Percentiles rank a stretch among this genome's conserved stretches.
Conservation (phyloP, 1,140 invertebrate genomes). For the Drosophila bocqueti region DNA sequence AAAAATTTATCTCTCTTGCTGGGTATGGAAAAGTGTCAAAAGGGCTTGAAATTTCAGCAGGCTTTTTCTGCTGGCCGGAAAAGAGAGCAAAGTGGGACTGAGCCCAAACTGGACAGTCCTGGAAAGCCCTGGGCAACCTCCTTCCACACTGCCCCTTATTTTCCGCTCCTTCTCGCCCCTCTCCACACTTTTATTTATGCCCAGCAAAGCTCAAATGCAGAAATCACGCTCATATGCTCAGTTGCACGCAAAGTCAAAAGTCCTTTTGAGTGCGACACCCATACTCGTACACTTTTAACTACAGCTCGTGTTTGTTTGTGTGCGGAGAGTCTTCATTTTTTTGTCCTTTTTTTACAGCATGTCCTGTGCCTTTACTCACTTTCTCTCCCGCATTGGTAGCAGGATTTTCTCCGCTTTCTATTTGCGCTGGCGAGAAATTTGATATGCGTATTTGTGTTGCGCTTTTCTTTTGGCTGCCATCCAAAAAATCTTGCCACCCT, state of each 20-base stretch:
- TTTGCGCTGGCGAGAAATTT: slow-evolving; percentile 62
- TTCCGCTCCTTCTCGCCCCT: not conserved
- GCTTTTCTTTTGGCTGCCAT: slow-evolving; percentile 68
- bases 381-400: slow-evolving; percentile 32
- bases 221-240: slow-evolving; percentile 84
- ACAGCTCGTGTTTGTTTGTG: slow-evolving; percentile 17
- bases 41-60: slow-evolving; percentile 82
- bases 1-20: slow-evolving; percentile 8
- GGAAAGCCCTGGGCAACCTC: slow-evolving; percentile 8
- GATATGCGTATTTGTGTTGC: slow-evolving; percentile 81
- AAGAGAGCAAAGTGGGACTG: slow-evolving; percentile 21
- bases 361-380: slow-evolving; percentile 29
- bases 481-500: slow-evolving; percentile 43
- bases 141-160: not conserved
- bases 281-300: slow-evolving; percentile 36
- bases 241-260: slow-evolving; percentile 81
- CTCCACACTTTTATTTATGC: slow-evolving; percentile 53
- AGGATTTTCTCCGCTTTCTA: slow-evolving; percentile 27
- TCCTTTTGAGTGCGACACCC: slow-evolving; percentile 62
- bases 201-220: slow-evolving; percentile 72
- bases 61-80: slow-evolving; percentile 53
- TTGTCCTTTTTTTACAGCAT: slow-evolving; percentile 6
- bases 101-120: slow-evolving; percentile 59
- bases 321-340: slow-evolving; percentile 8
- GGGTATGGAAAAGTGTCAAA: slow-evolving; percentile 73